phyloP scores from a whole-genome alignment of 2,797 vertebrate species.

The Anguilla megastoma region DNA sequence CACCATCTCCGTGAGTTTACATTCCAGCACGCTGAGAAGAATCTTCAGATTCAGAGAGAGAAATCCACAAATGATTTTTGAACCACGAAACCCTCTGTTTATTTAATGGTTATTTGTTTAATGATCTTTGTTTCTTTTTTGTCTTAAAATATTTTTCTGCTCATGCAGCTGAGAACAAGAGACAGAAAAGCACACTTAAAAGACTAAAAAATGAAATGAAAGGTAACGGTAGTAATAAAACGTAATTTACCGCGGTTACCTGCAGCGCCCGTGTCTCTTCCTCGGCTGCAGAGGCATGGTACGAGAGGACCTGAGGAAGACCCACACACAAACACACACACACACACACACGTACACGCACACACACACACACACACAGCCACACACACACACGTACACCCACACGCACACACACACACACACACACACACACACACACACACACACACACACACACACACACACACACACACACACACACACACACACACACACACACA shows the following conservation, averaged over 20 bases:
- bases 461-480: constrained; percentile 7
- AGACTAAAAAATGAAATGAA: constrained; percentile 52
- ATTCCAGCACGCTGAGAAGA: not conserved
- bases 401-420: constrained; percentile 8
- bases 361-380: constrained; percentile 35
- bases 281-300: constrained; percentile 89
- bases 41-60: not conserved
- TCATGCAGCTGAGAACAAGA: not conserved
- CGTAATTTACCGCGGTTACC: constrained; percentile 86
- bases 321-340: not conserved
- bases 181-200: not conserved
- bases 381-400: constrained; percentile 20
- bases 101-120: no score
- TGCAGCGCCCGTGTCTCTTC: constrained; percentile 91
- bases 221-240: constrained; percentile 55
- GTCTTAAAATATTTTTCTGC: no score
- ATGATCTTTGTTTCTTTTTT: no score
- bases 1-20: constrained; percentile 1
- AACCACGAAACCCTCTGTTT: no score
- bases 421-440: not conserved
- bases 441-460: constrained; percentile 15
- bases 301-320: constrained; percentile 86
- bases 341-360: constrained; percentile 12
- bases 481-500: no score
- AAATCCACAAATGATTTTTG: not conserved